Evolutionary conservation across 2,113 vertebrate species (phyloP), one percentile per base, ranked within the genome.

Genomic region (Oreochromis niloticus): DNA sequence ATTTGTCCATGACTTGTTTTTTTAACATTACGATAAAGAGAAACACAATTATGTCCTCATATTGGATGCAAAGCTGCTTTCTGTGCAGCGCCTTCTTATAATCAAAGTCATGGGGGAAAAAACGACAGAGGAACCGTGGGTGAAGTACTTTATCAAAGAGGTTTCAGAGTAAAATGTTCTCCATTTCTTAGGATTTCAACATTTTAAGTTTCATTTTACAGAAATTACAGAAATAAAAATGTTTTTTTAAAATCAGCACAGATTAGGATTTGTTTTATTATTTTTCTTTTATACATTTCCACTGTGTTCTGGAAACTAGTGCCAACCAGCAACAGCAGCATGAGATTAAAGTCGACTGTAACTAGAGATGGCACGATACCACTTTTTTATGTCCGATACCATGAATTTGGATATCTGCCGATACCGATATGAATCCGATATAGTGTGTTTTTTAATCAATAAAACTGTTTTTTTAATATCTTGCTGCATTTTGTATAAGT

Each of bases 1-100:
- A 27, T 71, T 43, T 71, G 66, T 71, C 39, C 66, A 43, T 0
- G 11, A 22, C n/a, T 71, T 43, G n/a, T 16, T 34, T 41, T 41
- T 71, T 71, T 71, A 43, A 41, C 11, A 41, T 43, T 24, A 71
- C 3, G 3, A 71, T 14, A 71, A 24, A 71, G 36, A 24, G 36
- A 71, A 71, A 71, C 41, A 12, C n/a, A 56, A 24, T 14, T 39
- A 41, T 56, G 19, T 7, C 34, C 34, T 56, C 32, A 17, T 16
- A 50, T 34, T 56, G 36, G 41, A 81, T 83, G 83, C 88, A 87
- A 78, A 87, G 83, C 52, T 61, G n/a, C 39, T 84, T 86, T 84
- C 46, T 56, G 50, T 41, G 57, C 17, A 17, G 27, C 13, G 32
- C 27, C 4, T 66, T 57, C 73, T 83, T 22, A 27, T 56, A 54